phyloP scores from a whole-genome alignment of 92 coral and sea anemone species.

The Diadumene lineata region DNA sequence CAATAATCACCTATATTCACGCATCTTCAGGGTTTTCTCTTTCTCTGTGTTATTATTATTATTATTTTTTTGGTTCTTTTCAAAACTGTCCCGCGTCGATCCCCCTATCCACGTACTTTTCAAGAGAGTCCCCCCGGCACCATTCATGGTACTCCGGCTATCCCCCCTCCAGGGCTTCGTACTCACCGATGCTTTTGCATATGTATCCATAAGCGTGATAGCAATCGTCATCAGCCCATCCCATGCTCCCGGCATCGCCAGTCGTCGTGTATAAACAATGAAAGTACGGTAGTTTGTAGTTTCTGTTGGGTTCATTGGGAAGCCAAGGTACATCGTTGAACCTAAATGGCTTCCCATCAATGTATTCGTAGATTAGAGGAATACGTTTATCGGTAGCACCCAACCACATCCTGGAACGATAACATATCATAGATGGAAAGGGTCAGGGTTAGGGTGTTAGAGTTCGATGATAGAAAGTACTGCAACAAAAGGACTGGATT shows the following conservation, averaged over 20 bases:
- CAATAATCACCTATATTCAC: no score
- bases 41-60: no score
- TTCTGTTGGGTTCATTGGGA: conserved; percentile 4
- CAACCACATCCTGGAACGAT: background rate
- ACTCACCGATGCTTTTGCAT: conserved; percentile 12
- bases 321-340: conserved; percentile 2
- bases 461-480: background rate
- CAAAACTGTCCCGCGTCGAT: no score
- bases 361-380: conserved; percentile 4
- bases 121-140: no score
- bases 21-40: no score
- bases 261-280: conserved; percentile 2
- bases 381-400: conserved; percentile 9
- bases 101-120: background rate
- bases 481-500: no score
- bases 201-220: conserved; percentile 5
- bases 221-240: conserved; percentile 15
- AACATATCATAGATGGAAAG: background rate
- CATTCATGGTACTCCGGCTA: background rate
- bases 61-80: no score
- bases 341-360: conserved; percentile 2
- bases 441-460: background rate
- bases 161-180: background rate
- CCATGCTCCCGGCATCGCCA: background rate
- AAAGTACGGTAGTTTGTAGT: background rate